These are phyloP conservation scores for Goniozus legneri DNA, from an alignment of 1,140 invertebrate genomes.

Conservation along the genomic window DNA sequence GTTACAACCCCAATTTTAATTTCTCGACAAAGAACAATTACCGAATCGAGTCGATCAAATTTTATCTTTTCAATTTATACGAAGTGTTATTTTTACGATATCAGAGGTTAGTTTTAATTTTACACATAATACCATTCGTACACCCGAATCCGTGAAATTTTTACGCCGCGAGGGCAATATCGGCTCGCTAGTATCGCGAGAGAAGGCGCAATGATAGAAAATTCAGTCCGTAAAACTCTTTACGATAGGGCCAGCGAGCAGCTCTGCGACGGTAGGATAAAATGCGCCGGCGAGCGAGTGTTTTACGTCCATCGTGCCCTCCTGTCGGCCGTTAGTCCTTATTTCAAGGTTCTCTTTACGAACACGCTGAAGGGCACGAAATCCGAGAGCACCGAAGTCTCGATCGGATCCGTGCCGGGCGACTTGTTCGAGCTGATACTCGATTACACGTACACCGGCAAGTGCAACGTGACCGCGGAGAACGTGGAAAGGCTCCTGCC, in stretches of 20 bases:
- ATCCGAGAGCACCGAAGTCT: slow-evolving; percentile 61
- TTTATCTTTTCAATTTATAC: too few relatives aligned
- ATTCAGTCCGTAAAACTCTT: too few relatives aligned
- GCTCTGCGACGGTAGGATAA: slow-evolving; percentile 77
- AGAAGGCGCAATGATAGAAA: too few relatives aligned
- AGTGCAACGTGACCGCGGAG: slow-evolving; percentile 65
- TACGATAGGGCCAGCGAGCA: slow-evolving; percentile 63
- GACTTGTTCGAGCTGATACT: slow-evolving; percentile 71
- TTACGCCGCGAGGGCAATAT: too few relatives aligned
- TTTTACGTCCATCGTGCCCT: slow-evolving; percentile 79
- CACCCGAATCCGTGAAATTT: too few relatives aligned
- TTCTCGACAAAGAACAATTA: too few relatives aligned
- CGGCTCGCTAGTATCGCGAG: too few relatives aligned
- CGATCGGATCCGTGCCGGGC: slow-evolving; percentile 66
- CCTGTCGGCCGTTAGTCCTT: slow-evolving; percentile 78
- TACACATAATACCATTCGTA: too few relatives aligned
- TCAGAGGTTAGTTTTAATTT: too few relatives aligned
- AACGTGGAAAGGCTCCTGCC: slow-evolving; percentile 76
- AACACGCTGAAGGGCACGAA: slow-evolving; percentile 62
- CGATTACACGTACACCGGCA: slow-evolving; percentile 77
- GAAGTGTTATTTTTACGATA: too few relatives aligned
- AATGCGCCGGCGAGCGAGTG: slow-evolving; percentile 64
- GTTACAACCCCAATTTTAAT: slow-evolving; percentile 1
- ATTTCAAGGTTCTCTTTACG: slow-evolving; percentile 82
- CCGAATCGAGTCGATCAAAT: too few relatives aligned